Base-by-base conservation (phyloP, 2,113 vertebrate species). In the Mungos mungo region DNA sequence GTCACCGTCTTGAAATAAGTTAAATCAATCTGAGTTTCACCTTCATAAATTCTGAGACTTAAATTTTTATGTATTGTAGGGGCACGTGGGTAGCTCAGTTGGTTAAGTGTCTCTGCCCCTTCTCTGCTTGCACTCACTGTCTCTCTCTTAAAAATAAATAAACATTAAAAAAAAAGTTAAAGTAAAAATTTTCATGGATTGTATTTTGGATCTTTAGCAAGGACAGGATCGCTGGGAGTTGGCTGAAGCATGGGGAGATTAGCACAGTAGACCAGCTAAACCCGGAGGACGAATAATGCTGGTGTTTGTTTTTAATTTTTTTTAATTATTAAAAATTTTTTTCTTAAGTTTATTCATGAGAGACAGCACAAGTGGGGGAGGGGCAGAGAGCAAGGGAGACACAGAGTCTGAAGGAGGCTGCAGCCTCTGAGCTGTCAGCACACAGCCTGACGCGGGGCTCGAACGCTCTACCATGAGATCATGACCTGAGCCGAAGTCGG, bases 131-230 rank as follows among this genome's bases (percentile, higher is more conserved):
- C 57, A 3, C 21, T 60, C 21, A 41, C 41, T 60, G 2, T 60
- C 57, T 60, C 2, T 60, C 21, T 60, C 57, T 60, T 18, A 60
- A 60, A 60, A 23, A 60, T 25, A 60, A 60, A 60, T 60, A 60
- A 57, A 57, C 54, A 57, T 57, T 60, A 23, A 60, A 60, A 60
- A 60, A 60, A 23, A 60, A 60, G 57, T 60, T 60, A 60, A 60
- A 60, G 57, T 60, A 60, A 60, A 95, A 77, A 80, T 92, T 63
- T 95, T 90, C 33, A 38, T 65, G 85, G 96, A 60, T 84, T 57
- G 12, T 68, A 74, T 82, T 96, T 96, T 95, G 7, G 33, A 90
- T 76, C 90, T 93, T 92, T 83, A 88, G 63, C 16, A 80, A 92
- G 74, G 86, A 57, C 65, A 74, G 45, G 52, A 52, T 80, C 63